Base-by-base conservation (phyloP, 2,888 invertebrate genomes). In the Tetheella fluctuosa region DNA sequence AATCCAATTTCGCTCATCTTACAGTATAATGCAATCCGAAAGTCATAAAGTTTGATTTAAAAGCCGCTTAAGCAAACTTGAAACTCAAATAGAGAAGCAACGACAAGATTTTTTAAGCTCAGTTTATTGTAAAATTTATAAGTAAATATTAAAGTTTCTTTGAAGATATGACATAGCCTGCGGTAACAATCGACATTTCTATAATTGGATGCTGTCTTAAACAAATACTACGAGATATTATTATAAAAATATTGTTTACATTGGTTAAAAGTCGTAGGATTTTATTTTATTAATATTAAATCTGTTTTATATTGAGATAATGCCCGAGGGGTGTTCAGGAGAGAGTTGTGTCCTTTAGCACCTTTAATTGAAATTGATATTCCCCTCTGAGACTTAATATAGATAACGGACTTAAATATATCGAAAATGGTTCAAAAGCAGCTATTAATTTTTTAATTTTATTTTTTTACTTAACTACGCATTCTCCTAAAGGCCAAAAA, bases 1-100 rank as follows among this genome's bases (percentile, higher is more conserved):
- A 74, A 80, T 76, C 71, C 74, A 76, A 76, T 80, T 79, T 76
- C 64, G 60, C 77, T 83, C 82, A 82, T 83, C 73, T 79, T 64
- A 81, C 73, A 73, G 79, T 81, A 79, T 81, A 82, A 81, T 83
- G 81, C 76, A 81, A 82, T 83, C 67, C 68, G 67, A 69, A 77
- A 81, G 76, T 74, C 76, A 71, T 82, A 79, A 79, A 81, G 78
- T 81, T 77, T 79, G 79, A 79, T 80, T 81, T 80, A 81, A 77
- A 70, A 70, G 71, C 77, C 72, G 76, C 73, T 79, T 80, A 77
- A 73, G 77, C 71, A 74, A 76, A 77, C 70, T 73, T 70, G 62
- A 60, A 66, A 63, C 64, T 74, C 68, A 64, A 69, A 72, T 71
- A 73, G 69, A 73, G 70, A 63, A 68, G 68, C 62, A 61, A 63